Evolutionary conservation across 2,888 invertebrate species (phyloP).

Genomic region (Rugalucina vietnamica): DNA sequence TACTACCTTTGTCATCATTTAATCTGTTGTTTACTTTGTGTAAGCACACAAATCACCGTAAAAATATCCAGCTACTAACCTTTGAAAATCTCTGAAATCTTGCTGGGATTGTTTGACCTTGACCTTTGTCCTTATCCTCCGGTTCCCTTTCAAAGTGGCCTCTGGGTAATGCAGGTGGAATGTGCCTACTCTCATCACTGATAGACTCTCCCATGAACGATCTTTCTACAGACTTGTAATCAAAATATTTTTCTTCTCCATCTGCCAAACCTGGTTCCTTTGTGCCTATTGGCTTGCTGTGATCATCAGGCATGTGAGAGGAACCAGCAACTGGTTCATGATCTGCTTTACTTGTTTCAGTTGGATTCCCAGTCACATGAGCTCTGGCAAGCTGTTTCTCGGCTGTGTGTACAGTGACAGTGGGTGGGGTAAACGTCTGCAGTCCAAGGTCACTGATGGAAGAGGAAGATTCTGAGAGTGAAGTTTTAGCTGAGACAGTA

Average conservation of each 20-base stretch:
- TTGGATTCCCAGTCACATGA: not conserved
- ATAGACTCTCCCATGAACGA: not conserved
- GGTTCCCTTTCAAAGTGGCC: not conserved
- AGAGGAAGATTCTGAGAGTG: conserved; percentile 59
- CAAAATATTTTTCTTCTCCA: not conserved
- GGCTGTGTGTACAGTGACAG: not conserved
- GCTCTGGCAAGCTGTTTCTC: not conserved
- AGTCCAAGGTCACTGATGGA: conserved; percentile 42
- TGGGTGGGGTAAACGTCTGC: conserved; percentile 16
- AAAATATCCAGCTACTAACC: conserved; percentile 36
- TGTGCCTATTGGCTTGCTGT: not conserved
- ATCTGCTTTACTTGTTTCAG: not conserved
- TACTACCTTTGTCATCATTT: too few relatives aligned
- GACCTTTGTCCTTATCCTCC: not conserved
- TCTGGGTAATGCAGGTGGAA: not conserved
- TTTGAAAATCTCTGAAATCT: conserved; percentile 51
- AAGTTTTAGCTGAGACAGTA: conserved; percentile 69
- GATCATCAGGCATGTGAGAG: not conserved
- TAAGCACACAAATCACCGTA: too few relatives aligned
- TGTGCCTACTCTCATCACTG: not conserved
- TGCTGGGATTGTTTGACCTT: conserved; percentile 8
- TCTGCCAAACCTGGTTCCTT: not conserved
- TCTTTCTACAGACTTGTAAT: not conserved
- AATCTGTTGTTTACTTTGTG: too few relatives aligned
- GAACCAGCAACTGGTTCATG: not conserved